These are phyloP conservation scores for Mesembrinibis cayennensis DNA, from an alignment of 2,113 vertebrate genomes.

Conservation along the genomic window DNA sequence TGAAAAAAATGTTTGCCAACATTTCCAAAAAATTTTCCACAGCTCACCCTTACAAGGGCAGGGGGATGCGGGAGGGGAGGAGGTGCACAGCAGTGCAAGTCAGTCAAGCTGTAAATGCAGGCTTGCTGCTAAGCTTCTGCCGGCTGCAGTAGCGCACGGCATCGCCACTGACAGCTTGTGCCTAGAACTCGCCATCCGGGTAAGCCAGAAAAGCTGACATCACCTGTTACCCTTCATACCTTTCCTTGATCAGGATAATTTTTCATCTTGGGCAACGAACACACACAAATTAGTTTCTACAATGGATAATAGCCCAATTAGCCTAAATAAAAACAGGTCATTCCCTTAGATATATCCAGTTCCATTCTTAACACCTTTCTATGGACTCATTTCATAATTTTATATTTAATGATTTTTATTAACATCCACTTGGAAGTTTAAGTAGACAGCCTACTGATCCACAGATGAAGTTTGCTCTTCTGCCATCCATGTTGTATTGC, in stretches of 20 bases:
- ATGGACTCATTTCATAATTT: neutral
- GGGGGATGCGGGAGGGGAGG: fast-evolving
- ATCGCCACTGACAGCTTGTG: fast-evolving
- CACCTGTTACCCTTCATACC: neutral
- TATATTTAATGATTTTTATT: neutral
- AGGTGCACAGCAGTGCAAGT: neutral
- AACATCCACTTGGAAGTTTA: neutral
- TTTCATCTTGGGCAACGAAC: neutral
- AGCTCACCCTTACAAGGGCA: neutral
- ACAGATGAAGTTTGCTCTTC: neutral
- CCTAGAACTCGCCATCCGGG: neutral
- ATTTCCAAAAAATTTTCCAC: neutral
- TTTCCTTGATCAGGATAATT: neutral
- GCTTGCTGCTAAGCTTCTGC: neutral
- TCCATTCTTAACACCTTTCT: neutral
- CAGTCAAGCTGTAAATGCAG: neutral
- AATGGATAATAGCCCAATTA: neutral
- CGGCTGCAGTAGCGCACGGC: neutral
- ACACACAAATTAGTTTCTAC: neutral
- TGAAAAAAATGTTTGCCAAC: fast-evolving
- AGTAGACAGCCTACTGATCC: neutral
- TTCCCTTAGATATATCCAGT: neutral
- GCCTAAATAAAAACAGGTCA: neutral
- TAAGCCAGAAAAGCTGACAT: neutral
- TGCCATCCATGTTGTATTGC: neutral